These are phyloP conservation scores for Diorhabda sublineata DNA, from an alignment of 1,140 invertebrate genomes.

Conservation along the genomic window DNA sequence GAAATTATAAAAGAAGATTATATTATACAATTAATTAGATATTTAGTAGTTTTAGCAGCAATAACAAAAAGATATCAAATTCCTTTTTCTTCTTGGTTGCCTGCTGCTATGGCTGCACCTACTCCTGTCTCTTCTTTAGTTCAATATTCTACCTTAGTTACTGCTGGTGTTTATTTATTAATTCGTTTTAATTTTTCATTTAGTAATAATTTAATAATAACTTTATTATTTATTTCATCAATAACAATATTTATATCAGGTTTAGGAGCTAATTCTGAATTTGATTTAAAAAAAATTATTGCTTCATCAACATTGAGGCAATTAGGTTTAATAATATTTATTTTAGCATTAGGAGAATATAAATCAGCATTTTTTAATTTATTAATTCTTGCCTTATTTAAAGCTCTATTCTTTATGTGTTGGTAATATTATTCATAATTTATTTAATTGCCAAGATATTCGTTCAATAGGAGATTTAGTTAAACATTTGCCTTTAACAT, in stretches of 20 bases:
- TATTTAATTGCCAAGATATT: slow-evolving; percentile 60
- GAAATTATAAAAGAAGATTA: too few species aligned
- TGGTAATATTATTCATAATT: slow-evolving; percentile 58
- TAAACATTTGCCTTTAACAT: slow-evolving; percentile 47
- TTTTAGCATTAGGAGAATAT: slow-evolving; percentile 49
- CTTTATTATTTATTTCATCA: slow-evolving; percentile 46
- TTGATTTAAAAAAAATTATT: slow-evolving; percentile 69
- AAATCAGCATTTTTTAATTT: slow-evolving; percentile 60
- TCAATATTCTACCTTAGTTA: slow-evolving; percentile 71
- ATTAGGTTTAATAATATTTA: slow-evolving; percentile 62
- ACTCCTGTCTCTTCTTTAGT: slow-evolving; percentile 68
- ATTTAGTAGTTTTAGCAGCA: too few species aligned
- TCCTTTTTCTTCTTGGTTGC: slow-evolving; percentile 64
- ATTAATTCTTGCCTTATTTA: slow-evolving; percentile 61
- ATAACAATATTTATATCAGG: slow-evolving; percentile 60
- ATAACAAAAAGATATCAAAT: too few species aligned
- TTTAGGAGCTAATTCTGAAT: slow-evolving; percentile 56
- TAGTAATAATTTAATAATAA: slow-evolving; percentile 27
- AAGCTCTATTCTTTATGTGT: slow-evolving; percentile 60
- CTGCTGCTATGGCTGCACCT: slow-evolving; percentile 64
- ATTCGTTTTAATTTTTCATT: slow-evolving; percentile 57
- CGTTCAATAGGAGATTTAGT: slow-evolving; percentile 51
- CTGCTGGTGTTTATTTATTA: slow-evolving; percentile 66
- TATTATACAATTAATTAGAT: too few species aligned
- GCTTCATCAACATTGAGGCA: slow-evolving; percentile 67